Evolutionary conservation across 2,888 invertebrate genomes (phyloP).

Genomic region (Pedicia rivosa): DNA sequence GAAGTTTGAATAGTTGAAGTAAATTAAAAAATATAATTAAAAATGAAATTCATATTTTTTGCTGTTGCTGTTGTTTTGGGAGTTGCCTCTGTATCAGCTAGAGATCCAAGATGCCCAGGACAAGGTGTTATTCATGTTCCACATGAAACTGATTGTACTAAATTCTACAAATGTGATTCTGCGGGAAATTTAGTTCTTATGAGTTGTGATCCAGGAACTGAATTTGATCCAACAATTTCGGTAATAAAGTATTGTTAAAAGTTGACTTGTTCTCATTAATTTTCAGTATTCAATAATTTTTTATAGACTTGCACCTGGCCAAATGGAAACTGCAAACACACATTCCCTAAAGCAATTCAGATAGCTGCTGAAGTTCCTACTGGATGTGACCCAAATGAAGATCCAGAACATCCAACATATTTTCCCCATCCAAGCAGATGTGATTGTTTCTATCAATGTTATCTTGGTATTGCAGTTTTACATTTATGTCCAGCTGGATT

Average conservation of each 20-base stretch:
- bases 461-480: background rate
- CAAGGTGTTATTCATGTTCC: background rate
- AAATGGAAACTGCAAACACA: too few species aligned
- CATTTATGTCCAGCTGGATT: background rate
- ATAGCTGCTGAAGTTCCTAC: too few species aligned
- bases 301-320: too few species aligned
- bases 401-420: background rate
- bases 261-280: too few species aligned
- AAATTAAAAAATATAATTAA: too few species aligned
- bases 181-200: background rate
- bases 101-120: background rate
- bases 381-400: too few species aligned
- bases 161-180: constrained; percentile 2
- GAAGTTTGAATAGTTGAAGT: too few species aligned
- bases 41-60: too few species aligned
- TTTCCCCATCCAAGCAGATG: background rate
- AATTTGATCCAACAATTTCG: background rate
- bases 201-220: background rate
- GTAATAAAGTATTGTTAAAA: too few species aligned
- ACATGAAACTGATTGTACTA: constrained; percentile 1
- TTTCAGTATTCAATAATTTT: too few species aligned
- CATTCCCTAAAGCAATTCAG: too few species aligned
- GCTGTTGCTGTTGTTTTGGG: background rate
- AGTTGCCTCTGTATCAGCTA: background rate
- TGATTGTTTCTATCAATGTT: background rate